Percentiles rank a stretch among this genome's conserved stretches.
Conservation (phyloP, 2,113 vertebrate species). For the Cromileptes altivelis region DNA sequence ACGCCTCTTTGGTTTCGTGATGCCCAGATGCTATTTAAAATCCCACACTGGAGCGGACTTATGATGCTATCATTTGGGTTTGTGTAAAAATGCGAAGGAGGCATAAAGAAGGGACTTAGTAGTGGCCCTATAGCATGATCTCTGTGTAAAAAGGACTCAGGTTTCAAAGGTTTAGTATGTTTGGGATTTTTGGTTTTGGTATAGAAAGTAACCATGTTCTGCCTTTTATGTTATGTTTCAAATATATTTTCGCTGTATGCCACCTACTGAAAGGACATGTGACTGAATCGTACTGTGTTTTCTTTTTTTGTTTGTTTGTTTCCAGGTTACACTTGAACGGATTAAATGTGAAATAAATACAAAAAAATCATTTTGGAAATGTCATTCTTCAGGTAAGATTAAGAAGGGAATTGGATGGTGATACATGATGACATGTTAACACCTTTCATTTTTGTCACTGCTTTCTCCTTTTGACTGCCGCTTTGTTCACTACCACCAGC, state of each 20-base stretch:
- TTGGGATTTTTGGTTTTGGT: background rate
- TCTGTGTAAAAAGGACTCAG: background rate
- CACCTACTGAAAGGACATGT: background rate
- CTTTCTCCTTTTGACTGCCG: background rate
- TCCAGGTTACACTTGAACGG: background rate
- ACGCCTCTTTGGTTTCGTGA: no score
- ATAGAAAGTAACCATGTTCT: background rate
- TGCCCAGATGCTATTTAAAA: no score
- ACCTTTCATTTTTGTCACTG: background rate
- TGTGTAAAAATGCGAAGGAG: no score
- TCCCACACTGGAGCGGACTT: no score
- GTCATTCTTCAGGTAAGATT: background rate
- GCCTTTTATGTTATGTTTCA: background rate
- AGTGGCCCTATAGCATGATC: no score
- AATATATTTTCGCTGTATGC: background rate
- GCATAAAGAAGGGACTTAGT: no score
- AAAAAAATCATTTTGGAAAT: slow-evolving; percentile 3
- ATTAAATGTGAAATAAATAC: background rate
- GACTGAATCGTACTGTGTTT: no score
- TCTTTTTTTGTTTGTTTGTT: background rate
- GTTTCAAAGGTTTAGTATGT: background rate
- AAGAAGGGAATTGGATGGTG: slow-evolving; percentile 17
- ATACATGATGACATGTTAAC: background rate
- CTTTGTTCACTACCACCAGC: background rate
- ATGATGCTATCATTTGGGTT: no score